Base-by-base conservation (phyloP, 2,888 invertebrate genomes). In the Drosophila acutilabella region DNA sequence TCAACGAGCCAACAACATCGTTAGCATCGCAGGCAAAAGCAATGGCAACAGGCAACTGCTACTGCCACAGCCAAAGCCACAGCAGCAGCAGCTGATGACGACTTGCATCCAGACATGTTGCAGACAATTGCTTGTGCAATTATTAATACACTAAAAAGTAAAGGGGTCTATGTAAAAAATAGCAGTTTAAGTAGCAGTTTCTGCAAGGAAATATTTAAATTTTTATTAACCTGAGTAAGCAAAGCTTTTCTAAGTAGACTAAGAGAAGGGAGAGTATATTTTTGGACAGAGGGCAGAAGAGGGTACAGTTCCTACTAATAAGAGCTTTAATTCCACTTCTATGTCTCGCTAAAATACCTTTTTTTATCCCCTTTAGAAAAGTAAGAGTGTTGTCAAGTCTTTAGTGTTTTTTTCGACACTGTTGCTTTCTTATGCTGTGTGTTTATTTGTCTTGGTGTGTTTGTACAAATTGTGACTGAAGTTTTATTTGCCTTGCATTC, bases 111-210 rank as follows among this genome's bases (percentile, higher is more conserved):
- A 83, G 82, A 83, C 82, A 87, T 67, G 85, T 64, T 44, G 85
- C 82, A 83, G 83, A 87, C 83, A 81, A 87, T 85, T 79, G 80
- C 74, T 81, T 74, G 64, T 79, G 88, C 80, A 73, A 81, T 77
- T 72, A 59, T 60, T 72, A 52, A 64, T 77, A 72, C 77, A 5
- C 77, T 75, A 5, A 5, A n/a, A 0, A 0, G 42, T 33, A 47
- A 14, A 16, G 60, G 72, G 10, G 58, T 54, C 47, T 58, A 14
- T n/a, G 41, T 18, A 33, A 16, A 30, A 30, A 30, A 8, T 30
- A 2, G 8, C 2, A 30, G 30, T 30, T 30, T 30, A 30, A 8
- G 8, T 8, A 30, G 30, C 23, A 4, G 2, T 23, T 23, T 23
- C 4, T 20, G 1, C 20, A 20, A 20, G 20, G 3, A 20, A 20